Percentiles rank a stretch among this genome's conserved stretches.
Evolutionary conservation across 1,140 invertebrate species (phyloP).

Genomic region (Coenobita brevimanus): DNA sequence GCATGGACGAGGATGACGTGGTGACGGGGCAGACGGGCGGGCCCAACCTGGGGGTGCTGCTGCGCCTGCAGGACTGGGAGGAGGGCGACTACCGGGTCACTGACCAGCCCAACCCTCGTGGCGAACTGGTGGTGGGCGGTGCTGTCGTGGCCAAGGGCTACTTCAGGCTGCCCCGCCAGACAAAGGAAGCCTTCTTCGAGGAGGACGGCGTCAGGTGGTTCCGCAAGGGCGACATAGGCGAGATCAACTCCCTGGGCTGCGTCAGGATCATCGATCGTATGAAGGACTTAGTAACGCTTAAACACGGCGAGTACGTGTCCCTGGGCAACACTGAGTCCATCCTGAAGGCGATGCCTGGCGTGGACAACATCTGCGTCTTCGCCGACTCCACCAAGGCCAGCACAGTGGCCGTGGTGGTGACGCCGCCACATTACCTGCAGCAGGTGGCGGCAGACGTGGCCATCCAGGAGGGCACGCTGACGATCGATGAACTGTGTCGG

Average conservation of each 20-base stretch:
- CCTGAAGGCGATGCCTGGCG: conserved; percentile 91
- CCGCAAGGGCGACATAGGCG: conserved; percentile 96
- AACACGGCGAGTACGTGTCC: conserved; percentile 98
- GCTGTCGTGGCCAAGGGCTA: conserved; percentile 94
- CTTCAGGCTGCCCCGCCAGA: conserved; percentile 92
- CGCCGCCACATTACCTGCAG: conserved; percentile 48
- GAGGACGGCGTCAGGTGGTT: conserved; percentile 91
- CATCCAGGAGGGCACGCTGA: conserved; percentile 72
- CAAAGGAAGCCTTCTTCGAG: conserved; percentile 91
- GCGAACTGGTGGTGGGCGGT: conserved; percentile 93
- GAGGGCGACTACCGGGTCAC: conserved; percentile 93
- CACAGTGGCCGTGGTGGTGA: conserved; percentile 93
- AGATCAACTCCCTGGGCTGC: conserved; percentile 85
- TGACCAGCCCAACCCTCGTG: conserved; percentile 92
- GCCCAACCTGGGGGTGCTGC: conserved; percentile 89
- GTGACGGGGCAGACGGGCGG: conserved; percentile 90
- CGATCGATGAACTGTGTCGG: conserved; percentile 84
- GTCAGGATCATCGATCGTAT: conserved; percentile 84
- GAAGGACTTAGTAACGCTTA: conserved; percentile 97
- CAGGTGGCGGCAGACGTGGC: conserved; percentile 59
- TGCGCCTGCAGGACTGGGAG: conserved; percentile 93
- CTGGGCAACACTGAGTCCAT: conserved; percentile 92
- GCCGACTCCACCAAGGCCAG: conserved; percentile 89
- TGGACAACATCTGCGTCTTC: conserved; percentile 97
- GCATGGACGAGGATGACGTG: conserved; percentile 88